Conservation (phyloP, 2,888 invertebrate genomes). For the Eristalis intricaria region DNA sequence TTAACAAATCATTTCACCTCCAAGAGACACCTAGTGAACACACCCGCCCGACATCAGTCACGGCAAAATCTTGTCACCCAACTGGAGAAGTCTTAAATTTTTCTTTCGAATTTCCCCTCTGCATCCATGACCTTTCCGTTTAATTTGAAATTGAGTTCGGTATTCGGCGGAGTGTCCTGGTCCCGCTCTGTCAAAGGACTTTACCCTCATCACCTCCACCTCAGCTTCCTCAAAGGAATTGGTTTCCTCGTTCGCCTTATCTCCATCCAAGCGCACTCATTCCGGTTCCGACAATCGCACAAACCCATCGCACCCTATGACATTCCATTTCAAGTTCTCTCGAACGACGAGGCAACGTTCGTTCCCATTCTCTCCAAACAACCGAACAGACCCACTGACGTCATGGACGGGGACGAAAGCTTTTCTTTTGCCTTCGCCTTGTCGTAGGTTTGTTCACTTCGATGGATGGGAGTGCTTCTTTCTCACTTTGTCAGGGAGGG, state of each 20-base stretch:
- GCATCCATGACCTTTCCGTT: constrained; percentile 40
- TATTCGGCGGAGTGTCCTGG: not conserved
- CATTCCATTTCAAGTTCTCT: constrained; percentile 14
- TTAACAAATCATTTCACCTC: no score
- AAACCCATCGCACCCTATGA: constrained; percentile 16
- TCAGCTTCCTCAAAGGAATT: not conserved
- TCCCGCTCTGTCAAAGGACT: constrained; percentile 32
- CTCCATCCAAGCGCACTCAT: constrained; percentile 7
- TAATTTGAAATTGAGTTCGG: constrained; percentile 17
- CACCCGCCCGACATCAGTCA: no score
- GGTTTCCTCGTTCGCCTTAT: constrained; percentile 5
- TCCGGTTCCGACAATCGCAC: constrained; percentile 14
- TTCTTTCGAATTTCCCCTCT: constrained; percentile 8
- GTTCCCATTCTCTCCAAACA: not conserved
- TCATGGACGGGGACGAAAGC: constrained; percentile 28
- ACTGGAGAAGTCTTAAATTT: not conserved
- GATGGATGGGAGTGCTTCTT: constrained; percentile 13
- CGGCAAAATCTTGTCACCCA: no score
- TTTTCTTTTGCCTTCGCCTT: constrained; percentile 5
- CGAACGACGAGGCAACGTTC: not conserved
- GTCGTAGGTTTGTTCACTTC: not conserved
- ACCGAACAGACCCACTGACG: constrained; percentile 20
- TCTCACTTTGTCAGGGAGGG: constrained; percentile 37
- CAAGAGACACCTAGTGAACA: no score
- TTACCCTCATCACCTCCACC: constrained; percentile 13